Conservation (phyloP, 2,113 vertebrate genomes). For the Rousettus leschenaultii region DNA sequence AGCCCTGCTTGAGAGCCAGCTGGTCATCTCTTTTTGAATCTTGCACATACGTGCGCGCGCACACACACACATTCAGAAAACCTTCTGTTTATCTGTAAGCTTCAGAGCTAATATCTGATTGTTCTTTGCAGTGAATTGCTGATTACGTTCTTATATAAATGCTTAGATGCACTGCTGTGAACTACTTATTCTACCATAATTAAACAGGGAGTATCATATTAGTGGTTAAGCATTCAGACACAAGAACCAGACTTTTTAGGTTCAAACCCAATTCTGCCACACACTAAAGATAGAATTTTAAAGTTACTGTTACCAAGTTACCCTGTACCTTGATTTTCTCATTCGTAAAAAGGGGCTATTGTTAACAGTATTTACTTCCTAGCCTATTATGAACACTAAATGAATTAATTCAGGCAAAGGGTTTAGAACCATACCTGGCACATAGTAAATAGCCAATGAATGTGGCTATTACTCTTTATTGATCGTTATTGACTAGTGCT, state of each 20-base stretch:
- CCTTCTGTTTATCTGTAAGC: not conserved
- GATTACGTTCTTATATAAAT: not conserved
- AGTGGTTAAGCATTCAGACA: not conserved
- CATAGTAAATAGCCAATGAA: not conserved
- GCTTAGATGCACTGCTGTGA: not conserved
- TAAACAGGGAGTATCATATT: not conserved
- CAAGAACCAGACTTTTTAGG: not conserved
- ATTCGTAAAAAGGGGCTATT: not conserved
- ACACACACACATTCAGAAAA: not conserved
- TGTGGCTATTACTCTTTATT: not conserved
- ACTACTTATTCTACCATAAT: not conserved
- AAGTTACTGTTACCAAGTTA: not conserved
- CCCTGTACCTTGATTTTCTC: not conserved
- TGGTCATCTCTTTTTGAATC: not conserved
- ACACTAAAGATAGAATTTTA: not conserved
- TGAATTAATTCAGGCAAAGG: not conserved
- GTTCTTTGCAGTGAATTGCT: not conserved
- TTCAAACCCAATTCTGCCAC: not conserved
- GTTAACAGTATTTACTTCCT: not conserved
- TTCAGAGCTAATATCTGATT: not conserved
- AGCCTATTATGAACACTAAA: not conserved
- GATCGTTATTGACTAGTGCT: not conserved
- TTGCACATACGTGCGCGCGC: fast-evolving
- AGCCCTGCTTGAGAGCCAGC: not conserved
- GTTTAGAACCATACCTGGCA: not conserved